Percentiles rank a stretch among this genome's conserved stretches.
These are phyloP conservation scores for Toxotes chatareus DNA, from an alignment of 2,113 vertebrate genomes.

Conservation along the genomic window DNA sequence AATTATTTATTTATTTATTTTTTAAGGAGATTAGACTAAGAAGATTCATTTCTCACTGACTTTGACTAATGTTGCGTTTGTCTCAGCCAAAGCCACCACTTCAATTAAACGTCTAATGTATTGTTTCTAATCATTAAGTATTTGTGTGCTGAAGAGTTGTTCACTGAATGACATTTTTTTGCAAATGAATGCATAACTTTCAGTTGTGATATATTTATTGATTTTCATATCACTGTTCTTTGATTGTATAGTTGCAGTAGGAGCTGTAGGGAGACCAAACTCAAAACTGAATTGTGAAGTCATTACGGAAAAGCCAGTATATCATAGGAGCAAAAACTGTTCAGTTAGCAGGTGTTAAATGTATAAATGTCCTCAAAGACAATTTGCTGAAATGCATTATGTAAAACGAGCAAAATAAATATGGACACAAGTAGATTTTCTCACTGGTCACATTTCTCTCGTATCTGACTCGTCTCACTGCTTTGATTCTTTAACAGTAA, in stretches of 20 bases:
- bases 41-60: conserved; percentile 45
- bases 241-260: conserved; percentile 82
- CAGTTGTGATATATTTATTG: conserved; percentile 46
- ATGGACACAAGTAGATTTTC: conserved; percentile 73
- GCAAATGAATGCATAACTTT: conserved; percentile 54
- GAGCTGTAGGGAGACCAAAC: conserved; percentile 66
- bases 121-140: conserved; percentile 42
- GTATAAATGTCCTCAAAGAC: conserved; percentile 79
- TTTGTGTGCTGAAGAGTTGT: conserved; percentile 36
- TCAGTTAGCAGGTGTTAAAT: conserved; percentile 77
- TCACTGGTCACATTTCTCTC: conserved; percentile 29
- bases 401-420: conserved; percentile 84
- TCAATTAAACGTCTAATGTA: conserved; percentile 26
- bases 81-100: conserved; percentile 73
- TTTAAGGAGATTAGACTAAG: conserved; percentile 7
- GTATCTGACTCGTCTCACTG: neutral
- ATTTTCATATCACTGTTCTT: conserved; percentile 68
- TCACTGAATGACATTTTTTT: conserved; percentile 56
- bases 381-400: conserved; percentile 77
- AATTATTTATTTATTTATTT: conserved; percentile 18
- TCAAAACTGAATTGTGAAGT: conserved; percentile 62
- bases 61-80: conserved; percentile 39
- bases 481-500: neutral
- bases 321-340: conserved; percentile 72
- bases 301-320: conserved; percentile 65